Evolutionary conservation across 1,140 invertebrate species (phyloP), one percentile per base, ranked within the genome.

Genomic region (Vanessa atalanta): DNA sequence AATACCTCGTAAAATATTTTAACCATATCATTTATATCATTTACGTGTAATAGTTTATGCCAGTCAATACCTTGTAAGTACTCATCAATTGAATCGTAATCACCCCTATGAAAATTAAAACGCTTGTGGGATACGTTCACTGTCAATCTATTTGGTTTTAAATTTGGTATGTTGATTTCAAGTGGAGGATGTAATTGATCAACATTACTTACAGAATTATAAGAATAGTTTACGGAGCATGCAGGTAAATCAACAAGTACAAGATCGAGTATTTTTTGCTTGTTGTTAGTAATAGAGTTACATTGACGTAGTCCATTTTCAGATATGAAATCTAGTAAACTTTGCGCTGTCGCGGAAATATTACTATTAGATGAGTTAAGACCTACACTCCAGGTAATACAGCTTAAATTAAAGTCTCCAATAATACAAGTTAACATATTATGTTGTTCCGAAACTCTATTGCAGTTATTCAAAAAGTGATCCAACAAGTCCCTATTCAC

Each of bases 61-160:
- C 73, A 76, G 47, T 76, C 65, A 50, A 71, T 57, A 70, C n/a
- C 13, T 47, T 37, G 37, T 61, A 66, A 79, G 53, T 20, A 76
- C 53, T 43, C 48, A 60, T 71, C 63, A 65, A 76, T 76, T 26
- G 68, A 51, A 53, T 70, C 48, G 61, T 76, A 79, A 23, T 79
- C 71, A 13, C 73, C 74, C 70, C 73, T 79, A 26, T 69, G n/a
- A 69, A 73, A 79, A 71, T 75, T 76, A 53, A 70, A 74, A n/a
- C 47, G 23, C 14, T 72, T 16, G 12, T 51, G 26, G 65, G 50
- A 48, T 16, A 68, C 61, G 23, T 61, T 37, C 16, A 37, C 53
- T 48, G 53, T 37, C 8, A 51, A 15, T n/a, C 50, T 65, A 13
- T 37, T 64, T 12, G 37, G 23, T 48, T 43, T 43, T 47, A 55